Conservation (phyloP, 2,888 invertebrate genomes). For the Sericinus montela region DNA sequence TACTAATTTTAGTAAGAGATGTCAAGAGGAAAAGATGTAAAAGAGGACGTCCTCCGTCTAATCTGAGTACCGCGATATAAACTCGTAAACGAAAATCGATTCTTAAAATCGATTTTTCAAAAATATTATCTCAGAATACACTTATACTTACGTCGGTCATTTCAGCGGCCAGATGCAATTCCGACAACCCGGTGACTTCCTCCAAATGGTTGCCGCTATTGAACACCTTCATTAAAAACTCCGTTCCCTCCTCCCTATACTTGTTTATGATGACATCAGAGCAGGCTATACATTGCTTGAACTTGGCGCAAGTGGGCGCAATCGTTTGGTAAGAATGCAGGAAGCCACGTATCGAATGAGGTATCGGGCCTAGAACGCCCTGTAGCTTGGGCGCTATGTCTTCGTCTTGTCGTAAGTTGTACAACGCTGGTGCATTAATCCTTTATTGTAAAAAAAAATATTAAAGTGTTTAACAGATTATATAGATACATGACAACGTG, state of each 20-base stretch:
- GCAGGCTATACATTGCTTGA: conserved; percentile 95
- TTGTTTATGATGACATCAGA: conserved; percentile 76
- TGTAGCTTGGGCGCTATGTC: conserved; percentile 50
- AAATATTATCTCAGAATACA: neutral
- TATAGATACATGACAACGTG: too few species aligned
- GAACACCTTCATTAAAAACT: conserved; percentile 89
- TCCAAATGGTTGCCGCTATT: conserved; percentile 90
- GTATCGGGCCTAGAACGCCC: conserved; percentile 89
- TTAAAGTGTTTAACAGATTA: neutral
- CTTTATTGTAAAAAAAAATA: conserved; percentile 45
- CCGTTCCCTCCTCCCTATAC: conserved; percentile 76
- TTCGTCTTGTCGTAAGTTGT: conserved; percentile 56
- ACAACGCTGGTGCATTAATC: conserved; percentile 83
- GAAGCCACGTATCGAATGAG: conserved; percentile 96
- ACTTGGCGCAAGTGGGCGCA: conserved; percentile 90
- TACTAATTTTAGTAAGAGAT: too few species aligned
- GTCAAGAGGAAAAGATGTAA: too few species aligned
- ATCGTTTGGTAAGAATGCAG: conserved; percentile 90
- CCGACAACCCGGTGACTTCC: conserved; percentile 88
- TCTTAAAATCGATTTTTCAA: too few species aligned
- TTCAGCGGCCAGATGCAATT: conserved; percentile 80
- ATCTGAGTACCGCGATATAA: too few species aligned
- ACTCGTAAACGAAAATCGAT: too few species aligned
- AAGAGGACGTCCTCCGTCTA: too few species aligned
- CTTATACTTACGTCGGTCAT: conserved; percentile 74